phyloP scores from a whole-genome alignment of 1,140 invertebrate genomes.

The Drosophila pruinosa region DNA sequence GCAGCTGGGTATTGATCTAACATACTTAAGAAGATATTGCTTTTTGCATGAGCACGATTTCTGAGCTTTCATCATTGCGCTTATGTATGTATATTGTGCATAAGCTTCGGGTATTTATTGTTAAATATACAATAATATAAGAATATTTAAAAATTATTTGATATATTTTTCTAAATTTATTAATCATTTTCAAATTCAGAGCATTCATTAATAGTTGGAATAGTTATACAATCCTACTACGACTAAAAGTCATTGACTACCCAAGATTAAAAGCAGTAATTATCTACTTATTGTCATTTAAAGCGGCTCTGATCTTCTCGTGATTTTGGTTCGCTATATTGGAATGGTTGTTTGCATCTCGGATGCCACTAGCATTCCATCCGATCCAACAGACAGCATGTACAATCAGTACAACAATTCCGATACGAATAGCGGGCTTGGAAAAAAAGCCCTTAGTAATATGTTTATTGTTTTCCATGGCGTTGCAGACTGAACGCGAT shows the following conservation, averaged over 20 bases:
- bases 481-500: conserved; percentile 20
- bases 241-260: neutral
- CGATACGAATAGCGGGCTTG: conserved; percentile 56
- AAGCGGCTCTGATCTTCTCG: conserved; percentile 39
- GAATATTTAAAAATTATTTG: neutral
- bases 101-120: neutral
- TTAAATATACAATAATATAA: neutral
- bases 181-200: neutral
- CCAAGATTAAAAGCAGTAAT: neutral
- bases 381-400: conserved; percentile 59
- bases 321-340: conserved; percentile 34
- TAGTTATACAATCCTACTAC: neutral
- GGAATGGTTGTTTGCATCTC: conserved; percentile 8
- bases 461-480: conserved; percentile 43
- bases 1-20: no score
- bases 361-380: conserved; percentile 44
- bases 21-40: no score
- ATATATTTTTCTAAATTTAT: neutral
- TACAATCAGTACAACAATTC: conserved; percentile 56
- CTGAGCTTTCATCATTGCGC: no score
- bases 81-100: no score
- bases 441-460: conserved; percentile 22
- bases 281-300: conserved; percentile 37
- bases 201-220: neutral
- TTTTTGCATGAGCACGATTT: no score